Conservation (phyloP, 1,140 invertebrate species). For the Heterodera carotae region DNA sequence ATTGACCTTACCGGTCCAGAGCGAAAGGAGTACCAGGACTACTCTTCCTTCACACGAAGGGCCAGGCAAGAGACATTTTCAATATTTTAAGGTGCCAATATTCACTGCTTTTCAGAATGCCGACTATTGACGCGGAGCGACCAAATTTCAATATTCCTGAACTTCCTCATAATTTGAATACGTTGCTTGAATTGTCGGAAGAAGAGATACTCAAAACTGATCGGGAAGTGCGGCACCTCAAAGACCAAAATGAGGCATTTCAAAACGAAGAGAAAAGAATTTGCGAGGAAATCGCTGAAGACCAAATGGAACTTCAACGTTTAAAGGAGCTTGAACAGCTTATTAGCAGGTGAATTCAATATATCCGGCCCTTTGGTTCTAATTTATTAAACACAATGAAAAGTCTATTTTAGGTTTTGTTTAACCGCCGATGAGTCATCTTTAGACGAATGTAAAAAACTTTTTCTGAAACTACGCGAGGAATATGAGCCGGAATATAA, state of each 20-base stretch:
- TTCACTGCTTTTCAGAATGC: slow-evolving; percentile 29
- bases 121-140: slow-evolving; percentile 46
- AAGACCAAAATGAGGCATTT: slow-evolving; percentile 73
- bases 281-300: slow-evolving; percentile 67
- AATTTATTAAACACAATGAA: neutral
- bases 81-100: slow-evolving; percentile 19
- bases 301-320: slow-evolving; percentile 29
- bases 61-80: slow-evolving; percentile 52
- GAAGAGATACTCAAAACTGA: slow-evolving; percentile 90
- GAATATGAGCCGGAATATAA: slow-evolving; percentile 70
- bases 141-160: slow-evolving; percentile 77
- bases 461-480: slow-evolving; percentile 76
- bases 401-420: neutral
- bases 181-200: slow-evolving; percentile 80
- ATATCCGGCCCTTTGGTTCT: neutral
- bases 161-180: slow-evolving; percentile 85
- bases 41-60: slow-evolving; percentile 54
- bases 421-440: slow-evolving; percentile 1
- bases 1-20: slow-evolving; percentile 98
- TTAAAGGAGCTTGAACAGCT: slow-evolving; percentile 44
- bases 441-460: slow-evolving; percentile 75
- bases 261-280: slow-evolving; percentile 71
- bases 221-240: slow-evolving; percentile 76
- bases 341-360: slow-evolving; percentile 34
- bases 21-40: slow-evolving; percentile 80